Percentiles rank a stretch among this genome's conserved stretches.
Evolutionary conservation across 2,113 vertebrate species (phyloP).

Genomic region (Cygnus atratus): DNA sequence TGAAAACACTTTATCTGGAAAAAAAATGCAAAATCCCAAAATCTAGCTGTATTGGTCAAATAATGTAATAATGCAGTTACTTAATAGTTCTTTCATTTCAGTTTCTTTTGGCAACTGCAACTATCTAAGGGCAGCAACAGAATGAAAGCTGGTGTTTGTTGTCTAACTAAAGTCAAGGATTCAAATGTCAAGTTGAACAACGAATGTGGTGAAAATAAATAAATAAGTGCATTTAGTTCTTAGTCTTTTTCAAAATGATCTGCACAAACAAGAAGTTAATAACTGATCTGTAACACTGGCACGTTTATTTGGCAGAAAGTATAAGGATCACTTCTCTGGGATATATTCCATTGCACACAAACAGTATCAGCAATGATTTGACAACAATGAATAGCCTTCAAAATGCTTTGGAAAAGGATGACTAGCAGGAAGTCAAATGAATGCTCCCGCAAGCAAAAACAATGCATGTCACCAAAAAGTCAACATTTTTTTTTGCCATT

Average conservation of each 20-base stretch:
- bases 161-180: not conserved
- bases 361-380: not conserved
- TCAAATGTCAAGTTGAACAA: not conserved
- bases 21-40: not conserved
- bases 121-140: not conserved
- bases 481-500: not conserved
- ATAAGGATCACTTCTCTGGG: not conserved
- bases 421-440: not conserved
- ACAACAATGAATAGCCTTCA: not conserved
- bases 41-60: not conserved
- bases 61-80: not conserved
- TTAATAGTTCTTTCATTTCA: not conserved
- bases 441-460: not conserved
- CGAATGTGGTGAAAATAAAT: not conserved
- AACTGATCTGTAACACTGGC: not conserved
- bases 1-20: not conserved
- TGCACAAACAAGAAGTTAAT: not conserved
- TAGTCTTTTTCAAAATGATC: not conserved
- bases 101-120: not conserved
- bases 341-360: not conserved
- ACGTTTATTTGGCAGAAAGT: not conserved
- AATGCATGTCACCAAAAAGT: constrained; percentile 10
- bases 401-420: constrained; percentile 1
- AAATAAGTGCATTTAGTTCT: not conserved
- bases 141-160: not conserved